Evolutionary conservation across 2,797 vertebrate genomes (phyloP).

Genomic region (Gila robusta): DNA sequence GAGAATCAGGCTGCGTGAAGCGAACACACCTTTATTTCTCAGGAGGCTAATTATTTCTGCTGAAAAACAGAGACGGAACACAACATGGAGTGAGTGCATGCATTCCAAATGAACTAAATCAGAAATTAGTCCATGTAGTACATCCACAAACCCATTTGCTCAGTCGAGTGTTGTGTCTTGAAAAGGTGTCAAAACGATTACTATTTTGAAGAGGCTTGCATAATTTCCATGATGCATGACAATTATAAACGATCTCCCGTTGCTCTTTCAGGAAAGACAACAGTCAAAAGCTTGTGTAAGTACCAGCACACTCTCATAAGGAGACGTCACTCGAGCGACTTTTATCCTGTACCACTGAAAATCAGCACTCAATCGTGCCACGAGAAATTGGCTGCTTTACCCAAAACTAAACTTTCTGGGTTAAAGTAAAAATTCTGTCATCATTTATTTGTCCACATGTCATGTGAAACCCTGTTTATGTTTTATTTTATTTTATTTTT

Average conservation of each 20-base stretch:
- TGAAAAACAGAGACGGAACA: slow-evolving; percentile 54
- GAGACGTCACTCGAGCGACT: slow-evolving; percentile 2
- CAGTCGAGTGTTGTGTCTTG: slow-evolving; percentile 45
- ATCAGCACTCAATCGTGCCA: no score
- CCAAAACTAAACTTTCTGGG: neutral
- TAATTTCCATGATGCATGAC: slow-evolving; percentile 53
- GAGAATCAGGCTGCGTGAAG: slow-evolving; percentile 61
- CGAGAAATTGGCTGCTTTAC: neutral
- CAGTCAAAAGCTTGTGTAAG: slow-evolving; percentile 29
- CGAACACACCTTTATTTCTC: slow-evolving; percentile 68
- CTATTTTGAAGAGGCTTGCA: slow-evolving; percentile 52
- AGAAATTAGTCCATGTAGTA: slow-evolving; percentile 58
- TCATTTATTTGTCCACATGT: neutral
- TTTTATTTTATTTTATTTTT: neutral
- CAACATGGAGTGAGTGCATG: slow-evolving; percentile 50
- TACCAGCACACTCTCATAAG: slow-evolving; percentile 5
- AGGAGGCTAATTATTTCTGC: slow-evolving; percentile 67
- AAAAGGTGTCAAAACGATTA: slow-evolving; percentile 51
- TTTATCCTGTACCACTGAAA: neutral
- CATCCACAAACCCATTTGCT: slow-evolving; percentile 58
- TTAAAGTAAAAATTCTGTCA: neutral
- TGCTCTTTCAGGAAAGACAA: slow-evolving; percentile 44
- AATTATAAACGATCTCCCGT: slow-evolving; percentile 55
- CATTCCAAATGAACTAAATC: slow-evolving; percentile 61
- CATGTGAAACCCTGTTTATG: neutral